These are phyloP conservation scores for Xiphophorus couchianus DNA, from an alignment of 2,113 vertebrate genomes.

Conservation along the genomic window DNA sequence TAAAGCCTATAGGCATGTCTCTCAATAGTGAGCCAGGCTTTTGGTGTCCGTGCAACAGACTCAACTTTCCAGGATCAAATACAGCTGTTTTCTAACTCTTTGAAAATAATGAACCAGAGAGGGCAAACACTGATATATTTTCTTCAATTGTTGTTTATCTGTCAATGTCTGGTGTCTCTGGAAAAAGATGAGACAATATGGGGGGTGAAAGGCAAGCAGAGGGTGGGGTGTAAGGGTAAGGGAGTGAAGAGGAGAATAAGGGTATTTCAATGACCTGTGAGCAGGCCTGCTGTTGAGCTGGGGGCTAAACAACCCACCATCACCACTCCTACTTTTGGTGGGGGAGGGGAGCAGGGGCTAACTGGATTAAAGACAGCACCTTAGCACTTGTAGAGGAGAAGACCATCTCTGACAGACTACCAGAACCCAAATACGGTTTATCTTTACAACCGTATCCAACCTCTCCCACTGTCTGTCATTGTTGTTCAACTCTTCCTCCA, in stretches of 20 bases:
- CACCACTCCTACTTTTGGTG: slow-evolving; percentile 11
- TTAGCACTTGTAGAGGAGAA: slow-evolving; percentile 39
- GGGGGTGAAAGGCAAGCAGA: slow-evolving; percentile 14
- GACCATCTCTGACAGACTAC: slow-evolving; percentile 14
- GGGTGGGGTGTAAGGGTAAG: slow-evolving; percentile 2
- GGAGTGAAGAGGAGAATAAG: slow-evolving; percentile 18
- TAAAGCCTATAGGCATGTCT: slow-evolving; percentile 48
- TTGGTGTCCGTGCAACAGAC: slow-evolving; percentile 29
- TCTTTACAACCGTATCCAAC: slow-evolving; percentile 41
- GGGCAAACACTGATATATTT: slow-evolving; percentile 4
- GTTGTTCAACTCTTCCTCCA: slow-evolving; percentile 12
- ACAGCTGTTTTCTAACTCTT: not conserved
- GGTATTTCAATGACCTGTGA: slow-evolving; percentile 70
- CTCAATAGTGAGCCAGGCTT: slow-evolving; percentile 27
- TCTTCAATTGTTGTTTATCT: slow-evolving; percentile 56
- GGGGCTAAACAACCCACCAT: slow-evolving; percentile 31
- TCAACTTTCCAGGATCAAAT: slow-evolving; percentile 53
- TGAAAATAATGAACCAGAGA: slow-evolving; percentile 23
- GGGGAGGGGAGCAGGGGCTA: slow-evolving; percentile 4
- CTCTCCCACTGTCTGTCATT: slow-evolving; percentile 12
- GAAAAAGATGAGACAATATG: slow-evolving; percentile 14
- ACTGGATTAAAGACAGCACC: slow-evolving; percentile 61
- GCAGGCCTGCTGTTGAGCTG: slow-evolving; percentile 64
- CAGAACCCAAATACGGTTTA: slow-evolving; percentile 10
- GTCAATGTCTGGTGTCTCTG: slow-evolving; percentile 57